Evolutionary conservation across 2,797 vertebrate species (phyloP).

Genomic region (Catharus ustulatus): DNA sequence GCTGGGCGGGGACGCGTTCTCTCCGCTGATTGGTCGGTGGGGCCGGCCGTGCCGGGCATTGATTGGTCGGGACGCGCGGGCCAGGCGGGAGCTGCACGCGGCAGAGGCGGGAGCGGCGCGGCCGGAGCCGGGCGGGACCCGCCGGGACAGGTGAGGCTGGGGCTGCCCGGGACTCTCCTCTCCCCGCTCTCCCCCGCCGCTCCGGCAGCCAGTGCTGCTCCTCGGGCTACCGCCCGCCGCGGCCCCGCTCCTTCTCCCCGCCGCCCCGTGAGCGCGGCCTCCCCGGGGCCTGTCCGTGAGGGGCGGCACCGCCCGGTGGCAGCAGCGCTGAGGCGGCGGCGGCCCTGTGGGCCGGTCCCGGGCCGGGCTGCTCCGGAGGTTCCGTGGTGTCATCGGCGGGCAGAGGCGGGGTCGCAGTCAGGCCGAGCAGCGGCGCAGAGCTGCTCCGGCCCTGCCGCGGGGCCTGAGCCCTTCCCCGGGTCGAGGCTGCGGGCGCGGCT

Average conservation of each 20-base stretch:
- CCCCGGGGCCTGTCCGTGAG: background rate
- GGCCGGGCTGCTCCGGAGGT: background rate
- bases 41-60: background rate
- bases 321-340: background rate
- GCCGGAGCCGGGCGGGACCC: background rate
- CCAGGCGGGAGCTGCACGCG: slow-evolving; percentile 16
- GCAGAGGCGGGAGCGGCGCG: slow-evolving; percentile 25
- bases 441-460: background rate
- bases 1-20: slow-evolving; percentile 1
- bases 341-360: background rate
- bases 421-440: background rate
- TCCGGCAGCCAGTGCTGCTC: background rate
- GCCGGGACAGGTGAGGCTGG: background rate
- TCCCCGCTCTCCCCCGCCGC: no score
- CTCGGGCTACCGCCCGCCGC: background rate
- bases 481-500: background rate
- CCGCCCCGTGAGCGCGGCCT: background rate
- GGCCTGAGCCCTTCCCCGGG: background rate
- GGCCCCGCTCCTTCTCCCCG: background rate
- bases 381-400: background rate
- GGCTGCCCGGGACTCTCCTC: background rate
- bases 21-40: background rate
- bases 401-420: background rate
- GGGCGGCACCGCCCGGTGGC: background rate
- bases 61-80: slow-evolving; percentile 2